phyloP scores from a whole-genome alignment of 1,140 invertebrate species.

The Cotesia glomerata region DNA sequence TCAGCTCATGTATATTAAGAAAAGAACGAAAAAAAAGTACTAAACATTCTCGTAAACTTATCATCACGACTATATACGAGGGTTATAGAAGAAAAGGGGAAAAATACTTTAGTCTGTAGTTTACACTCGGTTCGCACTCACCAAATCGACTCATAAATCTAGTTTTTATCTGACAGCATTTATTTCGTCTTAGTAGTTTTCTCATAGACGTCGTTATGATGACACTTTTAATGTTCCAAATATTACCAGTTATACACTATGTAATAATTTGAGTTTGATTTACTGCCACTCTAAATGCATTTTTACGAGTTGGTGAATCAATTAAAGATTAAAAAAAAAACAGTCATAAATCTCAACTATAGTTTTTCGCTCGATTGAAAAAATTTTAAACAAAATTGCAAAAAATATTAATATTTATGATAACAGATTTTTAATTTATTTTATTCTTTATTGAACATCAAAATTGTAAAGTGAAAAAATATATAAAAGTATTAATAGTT shows the following conservation, averaged over 20 bases:
- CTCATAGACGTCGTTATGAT: conserved; percentile 28
- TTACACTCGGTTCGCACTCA: conserved; percentile 1
- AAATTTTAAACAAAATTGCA: no score
- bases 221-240: conserved; percentile 24
- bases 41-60: conserved; percentile 24
- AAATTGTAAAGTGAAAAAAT: no score
- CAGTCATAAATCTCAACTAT: no score
- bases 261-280: no score
- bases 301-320: no score
- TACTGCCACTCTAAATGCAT: no score
- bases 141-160: conserved; percentile 28
- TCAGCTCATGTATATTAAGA: not conserved
- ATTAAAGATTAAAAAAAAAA: no score
- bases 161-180: conserved; percentile 23
- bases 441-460: no score
- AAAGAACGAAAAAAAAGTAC: conserved; percentile 5
- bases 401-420: no score
- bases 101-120: not conserved
- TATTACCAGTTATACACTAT: not conserved
- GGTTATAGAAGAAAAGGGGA: not conserved
- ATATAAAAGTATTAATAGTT: no score
- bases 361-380: no score
- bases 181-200: conserved; percentile 24
- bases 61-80: not conserved
- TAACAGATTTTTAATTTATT: no score